phyloP scores from a whole-genome alignment of 2,797 vertebrate species.

The Galago senegalensis region DNA sequence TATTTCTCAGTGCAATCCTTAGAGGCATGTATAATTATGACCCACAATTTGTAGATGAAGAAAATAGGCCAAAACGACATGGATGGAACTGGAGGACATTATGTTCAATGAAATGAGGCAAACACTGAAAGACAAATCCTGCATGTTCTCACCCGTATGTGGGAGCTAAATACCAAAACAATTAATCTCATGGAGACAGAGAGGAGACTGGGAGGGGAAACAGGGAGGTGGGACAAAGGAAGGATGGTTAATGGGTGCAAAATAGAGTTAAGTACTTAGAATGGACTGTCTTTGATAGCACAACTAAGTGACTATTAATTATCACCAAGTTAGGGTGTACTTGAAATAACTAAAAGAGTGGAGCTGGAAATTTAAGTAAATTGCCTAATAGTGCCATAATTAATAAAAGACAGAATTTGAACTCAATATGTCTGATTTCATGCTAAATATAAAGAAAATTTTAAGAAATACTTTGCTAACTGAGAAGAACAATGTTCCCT shows the following conservation, averaged over 20 bases:
- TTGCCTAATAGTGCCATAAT: neutral
- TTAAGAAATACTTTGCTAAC: slow-evolving; percentile 2
- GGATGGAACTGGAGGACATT: neutral
- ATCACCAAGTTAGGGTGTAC: neutral
- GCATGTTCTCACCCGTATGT: neutral
- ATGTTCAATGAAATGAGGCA: neutral
- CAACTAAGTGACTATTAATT: neutral
- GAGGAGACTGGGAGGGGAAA: neutral
- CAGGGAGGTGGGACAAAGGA: neutral
- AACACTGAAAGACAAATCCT: neutral
- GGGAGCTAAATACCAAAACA: neutral
- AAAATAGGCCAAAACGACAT: neutral
- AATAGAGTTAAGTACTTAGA: neutral
- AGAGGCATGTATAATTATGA: slow-evolving; percentile 4
- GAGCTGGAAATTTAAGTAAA: neutral
- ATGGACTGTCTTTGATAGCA: neutral
- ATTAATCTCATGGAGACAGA: neutral
- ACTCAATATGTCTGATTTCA: neutral
- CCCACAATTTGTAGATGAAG: slow-evolving; percentile 34
- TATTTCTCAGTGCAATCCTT: neutral
- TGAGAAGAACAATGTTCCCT: neutral
- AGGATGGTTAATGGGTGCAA: neutral
- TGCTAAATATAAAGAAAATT: slow-evolving; percentile 6
- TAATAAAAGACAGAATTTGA: slow-evolving; percentile 2
- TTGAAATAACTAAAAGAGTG: neutral